These are phyloP conservation scores for Cyphomyrus plagiostoma DNA, from an alignment of 2,113 vertebrate species.

Conservation along the genomic window DNA sequence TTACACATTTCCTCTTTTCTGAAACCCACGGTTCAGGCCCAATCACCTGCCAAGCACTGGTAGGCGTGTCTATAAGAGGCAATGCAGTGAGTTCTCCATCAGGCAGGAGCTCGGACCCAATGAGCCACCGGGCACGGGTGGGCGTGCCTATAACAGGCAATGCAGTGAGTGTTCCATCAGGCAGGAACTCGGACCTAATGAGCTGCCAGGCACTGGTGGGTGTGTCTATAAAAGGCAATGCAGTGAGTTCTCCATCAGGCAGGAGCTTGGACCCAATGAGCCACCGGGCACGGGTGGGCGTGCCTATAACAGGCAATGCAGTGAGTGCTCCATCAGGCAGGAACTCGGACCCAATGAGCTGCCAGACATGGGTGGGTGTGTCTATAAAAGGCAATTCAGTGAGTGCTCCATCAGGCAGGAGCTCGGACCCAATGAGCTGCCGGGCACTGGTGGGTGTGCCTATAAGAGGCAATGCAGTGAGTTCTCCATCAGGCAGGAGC, in stretches of 20 bases:
- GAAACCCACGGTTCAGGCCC: neutral
- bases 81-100: neutral
- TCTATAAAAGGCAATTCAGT: too few species aligned
- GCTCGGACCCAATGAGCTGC: too few species aligned
- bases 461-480: too few species aligned
- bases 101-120: neutral
- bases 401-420: too few species aligned
- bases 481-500: too few species aligned
- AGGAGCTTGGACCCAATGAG: neutral
- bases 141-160: neutral
- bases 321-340: too few species aligned
- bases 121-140: neutral
- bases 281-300: neutral
- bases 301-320: neutral
- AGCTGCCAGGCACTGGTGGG: neutral
- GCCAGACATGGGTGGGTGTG: too few species aligned
- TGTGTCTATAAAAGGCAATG: neutral
- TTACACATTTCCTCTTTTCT: neutral
- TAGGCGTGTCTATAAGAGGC: neutral
- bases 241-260: neutral
- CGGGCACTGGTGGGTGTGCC: too few species aligned
- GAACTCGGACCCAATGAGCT: too few species aligned
- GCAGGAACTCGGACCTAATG: neutral
- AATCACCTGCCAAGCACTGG: neutral
- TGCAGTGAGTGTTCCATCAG: neutral